Evolutionary conservation across 2,888 invertebrate genomes (phyloP).

Genomic region (Drosophila rellima): DNA sequence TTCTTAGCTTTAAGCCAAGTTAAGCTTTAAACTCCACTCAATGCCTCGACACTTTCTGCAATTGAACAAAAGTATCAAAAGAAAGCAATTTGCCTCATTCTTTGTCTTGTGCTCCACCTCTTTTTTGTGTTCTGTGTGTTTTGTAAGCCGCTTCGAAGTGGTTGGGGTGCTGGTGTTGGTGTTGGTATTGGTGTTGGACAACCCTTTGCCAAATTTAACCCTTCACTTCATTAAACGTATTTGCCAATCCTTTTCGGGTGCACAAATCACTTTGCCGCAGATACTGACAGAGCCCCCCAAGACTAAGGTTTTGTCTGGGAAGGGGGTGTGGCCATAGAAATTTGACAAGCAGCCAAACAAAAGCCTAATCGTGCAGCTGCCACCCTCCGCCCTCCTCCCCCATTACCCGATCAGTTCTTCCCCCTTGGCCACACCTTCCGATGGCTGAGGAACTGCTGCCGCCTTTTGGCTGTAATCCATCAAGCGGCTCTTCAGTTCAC

Average conservation of each 20-base stretch:
- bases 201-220: constrained; percentile 69
- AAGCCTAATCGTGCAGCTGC: constrained; percentile 77
- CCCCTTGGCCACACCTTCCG: constrained; percentile 48
- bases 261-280: constrained; percentile 74
- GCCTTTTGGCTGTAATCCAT: constrained; percentile 80
- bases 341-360: constrained; percentile 78
- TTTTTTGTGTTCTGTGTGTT: constrained; percentile 46
- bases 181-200: constrained; percentile 29
- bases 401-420: too few species aligned
- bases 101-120: constrained; percentile 44
- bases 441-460: constrained; percentile 52
- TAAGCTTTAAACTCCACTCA: constrained; percentile 30
- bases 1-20: constrained; percentile 40
- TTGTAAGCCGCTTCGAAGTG: constrained; percentile 57
- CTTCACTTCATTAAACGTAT: constrained; percentile 80
- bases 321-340: constrained; percentile 70
- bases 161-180: constrained; percentile 5
- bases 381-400: neutral
- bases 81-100: constrained; percentile 46
- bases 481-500: constrained; percentile 60
- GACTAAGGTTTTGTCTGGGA: constrained; percentile 14
- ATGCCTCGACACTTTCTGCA: constrained; percentile 40
- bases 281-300: constrained; percentile 51
- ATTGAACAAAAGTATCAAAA: constrained; percentile 46
- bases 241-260: constrained; percentile 66